These are phyloP conservation scores for Melipona beecheii DNA, from an alignment of 2,888 invertebrate species.

Conservation along the genomic window DNA sequence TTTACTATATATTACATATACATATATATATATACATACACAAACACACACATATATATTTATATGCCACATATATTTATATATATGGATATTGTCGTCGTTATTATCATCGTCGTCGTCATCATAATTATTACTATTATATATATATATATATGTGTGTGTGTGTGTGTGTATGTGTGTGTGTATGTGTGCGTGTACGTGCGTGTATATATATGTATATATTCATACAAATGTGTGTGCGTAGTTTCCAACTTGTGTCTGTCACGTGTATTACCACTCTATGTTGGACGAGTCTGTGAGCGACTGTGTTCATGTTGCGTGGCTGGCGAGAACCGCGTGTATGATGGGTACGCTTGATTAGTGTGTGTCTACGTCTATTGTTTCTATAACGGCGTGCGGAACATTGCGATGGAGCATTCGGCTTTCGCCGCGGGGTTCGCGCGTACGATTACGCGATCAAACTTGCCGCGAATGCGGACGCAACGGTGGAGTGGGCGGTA, in stretches of 20 bases:
- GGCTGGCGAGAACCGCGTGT: constrained; percentile 75
- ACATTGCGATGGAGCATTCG: constrained; percentile 78
- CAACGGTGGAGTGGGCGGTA: not conserved
- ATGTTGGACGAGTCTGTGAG: constrained; percentile 81
- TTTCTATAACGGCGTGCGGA: constrained; percentile 82
- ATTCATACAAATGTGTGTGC: constrained; percentile 67
- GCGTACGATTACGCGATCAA: too few species aligned
- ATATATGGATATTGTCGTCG: not conserved
- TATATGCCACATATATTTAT: constrained; percentile 19
- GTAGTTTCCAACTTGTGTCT: constrained; percentile 85
- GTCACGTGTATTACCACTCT: constrained; percentile 83
- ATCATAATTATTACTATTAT: too few species aligned
- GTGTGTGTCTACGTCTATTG: constrained; percentile 84
- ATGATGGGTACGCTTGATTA: constrained; percentile 82
- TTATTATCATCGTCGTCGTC: too few species aligned
- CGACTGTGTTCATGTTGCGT: constrained; percentile 80
- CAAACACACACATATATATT: constrained; percentile 35
- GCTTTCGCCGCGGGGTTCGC: constrained; percentile 41
- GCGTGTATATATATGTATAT: constrained; percentile 40
- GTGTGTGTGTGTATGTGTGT: not conserved
- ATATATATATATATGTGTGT: constrained; percentile 35
- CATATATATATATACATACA: constrained; percentile 41
- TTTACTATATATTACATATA: constrained; percentile 37
- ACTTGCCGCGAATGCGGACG: not conserved
- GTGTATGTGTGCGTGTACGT: constrained; percentile 38